Percentiles rank a stretch among this genome's conserved stretches.
These are phyloP conservation scores for Gila orcuttii DNA, from an alignment of 2,113 vertebrate species.

Conservation along the genomic window DNA sequence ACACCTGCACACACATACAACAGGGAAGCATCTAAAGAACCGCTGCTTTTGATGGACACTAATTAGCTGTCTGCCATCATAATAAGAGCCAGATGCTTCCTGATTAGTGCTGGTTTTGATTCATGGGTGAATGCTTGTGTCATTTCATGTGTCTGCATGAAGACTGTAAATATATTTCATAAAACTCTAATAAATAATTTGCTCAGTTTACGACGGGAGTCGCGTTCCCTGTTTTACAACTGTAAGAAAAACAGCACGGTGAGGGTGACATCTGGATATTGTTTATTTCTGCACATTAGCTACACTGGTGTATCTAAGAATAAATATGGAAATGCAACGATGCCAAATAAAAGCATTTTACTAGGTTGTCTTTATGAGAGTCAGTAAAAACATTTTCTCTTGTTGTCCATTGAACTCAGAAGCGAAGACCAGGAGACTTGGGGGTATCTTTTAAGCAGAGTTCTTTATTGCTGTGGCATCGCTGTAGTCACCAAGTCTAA, in stretches of 20 bases:
- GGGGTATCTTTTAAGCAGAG: too few relatives aligned
- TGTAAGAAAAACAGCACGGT: neutral
- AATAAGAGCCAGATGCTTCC: constrained; percentile 63
- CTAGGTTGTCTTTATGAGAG: neutral
- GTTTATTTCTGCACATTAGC: neutral
- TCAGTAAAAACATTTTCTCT: neutral
- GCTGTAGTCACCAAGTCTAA: too few relatives aligned
- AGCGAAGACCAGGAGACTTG: too few relatives aligned
- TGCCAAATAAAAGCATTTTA: neutral
- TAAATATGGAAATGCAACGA: neutral
- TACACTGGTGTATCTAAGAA: neutral
- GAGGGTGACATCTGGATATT: neutral
- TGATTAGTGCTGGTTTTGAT: constrained; percentile 63
- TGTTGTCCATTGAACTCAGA: constrained; percentile 10
- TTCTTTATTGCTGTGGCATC: too few relatives aligned
- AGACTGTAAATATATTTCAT: constrained; percentile 20
- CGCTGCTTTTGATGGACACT: constrained; percentile 62
- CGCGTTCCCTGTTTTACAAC: neutral
- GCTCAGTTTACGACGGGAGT: neutral
- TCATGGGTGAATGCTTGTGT: constrained; percentile 43
- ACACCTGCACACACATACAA: constrained; percentile 78
- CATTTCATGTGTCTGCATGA: constrained; percentile 8
- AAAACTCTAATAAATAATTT: neutral
- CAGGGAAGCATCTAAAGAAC: constrained; percentile 66
- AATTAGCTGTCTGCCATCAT: constrained; percentile 65